phyloP scores from a whole-genome alignment of 2,113 vertebrate species.

The Scomber scombrus region DNA sequence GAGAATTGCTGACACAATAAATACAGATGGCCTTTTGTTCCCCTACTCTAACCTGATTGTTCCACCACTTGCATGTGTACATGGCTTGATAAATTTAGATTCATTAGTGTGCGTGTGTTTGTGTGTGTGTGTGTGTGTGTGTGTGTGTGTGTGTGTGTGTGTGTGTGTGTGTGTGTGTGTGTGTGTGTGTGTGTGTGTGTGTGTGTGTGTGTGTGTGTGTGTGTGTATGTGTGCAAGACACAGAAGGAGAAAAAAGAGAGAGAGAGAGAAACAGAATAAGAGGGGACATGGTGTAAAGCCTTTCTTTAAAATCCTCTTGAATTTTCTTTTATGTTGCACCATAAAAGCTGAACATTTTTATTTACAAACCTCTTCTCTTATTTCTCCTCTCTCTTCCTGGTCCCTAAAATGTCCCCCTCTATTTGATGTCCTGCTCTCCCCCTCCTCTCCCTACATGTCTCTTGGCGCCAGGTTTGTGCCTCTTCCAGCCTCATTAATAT shows the following conservation, averaged over 20 bases:
- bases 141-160: too few species aligned
- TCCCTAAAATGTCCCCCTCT: neutral
- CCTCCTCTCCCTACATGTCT: neutral
- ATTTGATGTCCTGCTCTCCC: neutral
- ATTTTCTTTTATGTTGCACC: neutral
- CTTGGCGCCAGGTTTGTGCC: neutral
- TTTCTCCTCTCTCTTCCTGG: neutral
- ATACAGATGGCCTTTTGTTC: neutral
- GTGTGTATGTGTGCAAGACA: neutral
- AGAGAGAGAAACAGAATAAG: too few species aligned
- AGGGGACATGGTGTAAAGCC: too few species aligned
- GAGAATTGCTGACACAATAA: neutral
- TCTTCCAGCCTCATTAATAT: constrained; percentile 51
- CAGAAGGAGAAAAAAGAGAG: too few species aligned
- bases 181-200: too few species aligned
- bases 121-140: neutral
- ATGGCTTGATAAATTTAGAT: neutral
- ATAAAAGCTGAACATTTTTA: neutral
- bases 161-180: neutral
- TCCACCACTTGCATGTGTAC: constrained; percentile 10
- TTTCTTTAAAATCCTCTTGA: constrained; percentile 1
- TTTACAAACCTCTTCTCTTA: neutral
- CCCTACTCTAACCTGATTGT: neutral
- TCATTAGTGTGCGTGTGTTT: neutral
- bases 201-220: neutral